Evolutionary conservation across 92 coral and sea anemone species (phyloP).

Genomic region (Montipora capitata): DNA sequence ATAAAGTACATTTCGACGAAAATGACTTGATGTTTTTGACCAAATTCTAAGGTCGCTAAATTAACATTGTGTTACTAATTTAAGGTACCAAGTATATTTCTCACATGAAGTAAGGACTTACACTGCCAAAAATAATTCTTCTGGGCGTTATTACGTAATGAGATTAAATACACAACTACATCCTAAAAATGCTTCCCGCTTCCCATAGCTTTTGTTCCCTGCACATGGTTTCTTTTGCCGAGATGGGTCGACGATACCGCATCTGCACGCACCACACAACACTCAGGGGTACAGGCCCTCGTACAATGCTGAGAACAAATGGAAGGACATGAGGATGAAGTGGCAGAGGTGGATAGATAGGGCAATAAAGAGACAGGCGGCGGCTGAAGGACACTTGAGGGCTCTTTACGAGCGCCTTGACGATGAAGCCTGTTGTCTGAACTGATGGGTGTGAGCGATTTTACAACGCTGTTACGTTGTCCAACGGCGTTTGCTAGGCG

Average conservation of each 20-base stretch:
- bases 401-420: slow-evolving; percentile 9
- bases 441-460: slow-evolving; percentile 17
- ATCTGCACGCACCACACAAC: slow-evolving; percentile 67
- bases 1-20: too few relatives aligned
- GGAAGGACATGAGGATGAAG: slow-evolving; percentile 77
- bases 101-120: too few relatives aligned
- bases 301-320: slow-evolving; percentile 87
- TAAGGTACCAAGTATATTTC: too few relatives aligned
- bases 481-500: slow-evolving; percentile 44
- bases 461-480: slow-evolving; percentile 16
- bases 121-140: too few relatives aligned
- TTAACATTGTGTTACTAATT: too few relatives aligned
- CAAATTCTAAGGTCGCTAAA: too few relatives aligned
- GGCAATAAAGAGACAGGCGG: slow-evolving; percentile 75
- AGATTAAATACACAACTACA: too few relatives aligned
- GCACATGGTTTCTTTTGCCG: neutral
- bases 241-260: slow-evolving; percentile 7
- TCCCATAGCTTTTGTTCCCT: slow-evolving; percentile 22
- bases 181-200: too few relatives aligned
- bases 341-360: slow-evolving; percentile 21
- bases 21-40: too few relatives aligned
- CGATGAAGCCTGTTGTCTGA: slow-evolving; percentile 9
- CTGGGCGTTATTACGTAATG: too few relatives aligned
- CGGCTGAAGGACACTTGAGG: slow-evolving; percentile 50
- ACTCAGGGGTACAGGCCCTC: slow-evolving; percentile 82